These are phyloP conservation scores for Ceratina australensis DNA, from an alignment of 1,140 invertebrate genomes.

Conservation along the genomic window DNA sequence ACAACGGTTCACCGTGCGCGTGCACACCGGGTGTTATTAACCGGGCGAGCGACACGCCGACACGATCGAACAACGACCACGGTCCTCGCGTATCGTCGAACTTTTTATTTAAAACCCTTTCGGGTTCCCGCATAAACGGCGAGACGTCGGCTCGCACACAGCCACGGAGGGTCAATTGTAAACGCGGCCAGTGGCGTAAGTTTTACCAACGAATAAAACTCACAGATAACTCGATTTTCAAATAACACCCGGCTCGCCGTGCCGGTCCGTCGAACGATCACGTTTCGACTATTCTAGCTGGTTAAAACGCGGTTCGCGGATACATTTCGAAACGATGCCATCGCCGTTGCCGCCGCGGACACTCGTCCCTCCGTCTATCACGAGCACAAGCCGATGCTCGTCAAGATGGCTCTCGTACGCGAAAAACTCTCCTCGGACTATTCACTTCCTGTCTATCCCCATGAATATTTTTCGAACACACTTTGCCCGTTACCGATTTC, in stretches of 20 bases:
- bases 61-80: too few relatives aligned
- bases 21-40: not conserved
- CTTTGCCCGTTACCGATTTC: constrained; percentile 41
- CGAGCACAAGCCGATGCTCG: constrained; percentile 67
- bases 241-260: constrained; percentile 24
- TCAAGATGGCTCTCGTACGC: constrained; percentile 74
- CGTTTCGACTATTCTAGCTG: constrained; percentile 15
- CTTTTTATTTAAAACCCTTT: constrained; percentile 59
- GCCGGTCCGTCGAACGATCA: constrained; percentile 16
- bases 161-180: constrained; percentile 62
- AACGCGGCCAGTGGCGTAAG: constrained; percentile 68
- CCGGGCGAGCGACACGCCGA: too few relatives aligned
- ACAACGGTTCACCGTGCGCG: constrained; percentile 1
- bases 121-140: constrained; percentile 63
- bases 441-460: constrained; percentile 69
- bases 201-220: constrained; percentile 54
- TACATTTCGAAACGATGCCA: constrained; percentile 58
- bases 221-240: constrained; percentile 43
- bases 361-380: constrained; percentile 52
- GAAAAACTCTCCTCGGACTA: constrained; percentile 57
- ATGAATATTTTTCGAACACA: constrained; percentile 69
- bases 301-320: not conserved
- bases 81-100: not conserved
- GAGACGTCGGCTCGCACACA: constrained; percentile 32
- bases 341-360: constrained; percentile 56